Evolutionary conservation across 2,113 vertebrate genomes (phyloP), one percentile per base, ranked within the genome.

Genomic region (Callionymus lyra): DNA sequence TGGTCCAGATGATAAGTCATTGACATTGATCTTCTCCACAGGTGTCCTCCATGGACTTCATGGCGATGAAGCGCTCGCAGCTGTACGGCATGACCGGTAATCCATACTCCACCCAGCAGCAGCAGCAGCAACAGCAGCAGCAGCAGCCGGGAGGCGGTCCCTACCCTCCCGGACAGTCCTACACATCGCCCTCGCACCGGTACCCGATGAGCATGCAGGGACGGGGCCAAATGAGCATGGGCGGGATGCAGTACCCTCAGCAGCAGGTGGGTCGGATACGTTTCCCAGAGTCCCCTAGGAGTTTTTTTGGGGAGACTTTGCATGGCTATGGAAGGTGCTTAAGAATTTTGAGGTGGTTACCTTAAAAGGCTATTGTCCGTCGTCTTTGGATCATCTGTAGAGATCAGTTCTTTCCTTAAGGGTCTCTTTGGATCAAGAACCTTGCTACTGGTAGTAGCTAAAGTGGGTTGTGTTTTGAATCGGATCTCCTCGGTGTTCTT

Each of bases 41-140:
- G 93, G 92, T 92, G 68, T 89, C 85, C 31, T 87, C 93, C 4
- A 90, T 96, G 91, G 94, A 98, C 59, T 93, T 94, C 42, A 90
- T 97, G 91, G 88, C 89, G 36, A 94, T 98, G 90, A 98, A 97
- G 86, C 89, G 94, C 53, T 91, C 93, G 2, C 93, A 95, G 81
- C 68, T 96, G 63, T 98, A 96, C 4, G 87, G 90, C 63, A 90
- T 98, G 88, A 79, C 87, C 72, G 87, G 82, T 76, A 91, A 79
- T 64, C 92, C 91, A 10, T 95, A 97, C 68, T 81, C 91, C 2
- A 77, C 86, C 73, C 76, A 86, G 1, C 92, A 89, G 49, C 80
- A 82, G 57, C 74, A n/a, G n/a, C n/a, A n/a, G n/a, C n/a, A n/a
- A n/a, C n/a, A n/a, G n/a, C n/a, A n/a, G n/a, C n/a, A n/a, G n/a